Evolutionary conservation across 2,888 invertebrate species (phyloP), one percentile per base, ranked within the genome.

Genomic region (Pyrrhosoma nymphula): DNA sequence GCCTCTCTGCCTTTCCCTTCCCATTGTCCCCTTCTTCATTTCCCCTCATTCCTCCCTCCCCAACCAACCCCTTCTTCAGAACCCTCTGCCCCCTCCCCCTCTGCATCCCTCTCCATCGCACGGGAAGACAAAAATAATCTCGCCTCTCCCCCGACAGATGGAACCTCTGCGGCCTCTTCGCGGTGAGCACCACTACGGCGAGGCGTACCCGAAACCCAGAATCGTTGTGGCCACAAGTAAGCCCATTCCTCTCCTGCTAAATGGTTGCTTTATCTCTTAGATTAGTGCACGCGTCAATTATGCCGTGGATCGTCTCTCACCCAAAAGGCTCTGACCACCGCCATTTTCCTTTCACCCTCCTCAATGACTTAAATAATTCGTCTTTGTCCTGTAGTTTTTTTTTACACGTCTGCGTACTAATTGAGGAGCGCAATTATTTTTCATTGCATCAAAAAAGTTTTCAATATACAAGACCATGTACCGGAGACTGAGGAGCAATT

Each of bases 111-210:
- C 82, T 82, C 82, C 10, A 82, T 82, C 82, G 35, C 35, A 14
- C 82, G 16, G 82, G 35, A 82, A 82, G 82, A 82, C 82, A 82
- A 82, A 82, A 82, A 82, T 82, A 82, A 82, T 82, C 82, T 82
- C 35, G 82, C 82, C 35, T 82, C 82, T 82, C 82, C 35, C 82
- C 82, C 82, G 82, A 82, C 82, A 82, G 82, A 82, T 82, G 82
- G 82, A 82, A 82, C 82, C 82, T 82, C 82, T 82, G 82, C 82
- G 12, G 82, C 82, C 82, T 82, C 82, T 82, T 35, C 82, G 82
- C 35, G 30, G 82, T 30, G 82, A 82, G 82, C 82, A 14, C 26
- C 12, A 26, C 60, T 69, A 4, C 69, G 82, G 18, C 82, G 35
- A 82, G 14, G 82, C 30, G 12, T n/a, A 82, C 82, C 35, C 35